Conservation (phyloP, 2,888 invertebrate genomes). For the Saturnia japonica region DNA sequence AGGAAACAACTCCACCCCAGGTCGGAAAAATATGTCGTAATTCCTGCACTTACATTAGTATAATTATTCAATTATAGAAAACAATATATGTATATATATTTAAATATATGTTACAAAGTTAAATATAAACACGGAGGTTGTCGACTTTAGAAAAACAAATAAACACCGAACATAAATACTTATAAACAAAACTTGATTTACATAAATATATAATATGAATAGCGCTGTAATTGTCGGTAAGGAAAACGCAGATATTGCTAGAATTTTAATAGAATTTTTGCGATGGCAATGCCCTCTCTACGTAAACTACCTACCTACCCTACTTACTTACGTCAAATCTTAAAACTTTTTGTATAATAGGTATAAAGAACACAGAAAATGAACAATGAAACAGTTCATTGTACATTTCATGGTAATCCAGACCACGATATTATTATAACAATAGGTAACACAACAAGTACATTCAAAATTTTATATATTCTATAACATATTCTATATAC, state of each 20-base stretch:
- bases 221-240: slow-evolving; percentile 4
- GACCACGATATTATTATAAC: background rate
- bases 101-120: slow-evolving; percentile 50
- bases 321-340: background rate
- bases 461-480: background rate
- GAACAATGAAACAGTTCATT: slow-evolving; percentile 8
- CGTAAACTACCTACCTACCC: background rate
- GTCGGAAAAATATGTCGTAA: slow-evolving; percentile 66
- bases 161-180: slow-evolving; percentile 16
- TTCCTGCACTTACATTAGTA: slow-evolving; percentile 72
- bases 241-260: slow-evolving; percentile 1
- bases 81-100: too few relatives aligned
- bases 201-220: slow-evolving; percentile 25
- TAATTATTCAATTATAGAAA: slow-evolving; percentile 76
- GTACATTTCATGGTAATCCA: background rate
- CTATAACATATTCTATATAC: background rate
- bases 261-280: slow-evolving; percentile 10
- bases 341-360: slow-evolving; percentile 5
- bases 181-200: slow-evolving; percentile 23
- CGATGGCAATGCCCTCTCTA: slow-evolving; percentile 6
- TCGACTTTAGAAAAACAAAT: slow-evolving; percentile 25
- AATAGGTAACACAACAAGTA: background rate
- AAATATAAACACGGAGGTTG: slow-evolving; percentile 26
- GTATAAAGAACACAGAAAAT: slow-evolving; percentile 1
- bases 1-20: slow-evolving; percentile 42